Percentiles rank a stretch among this genome's conserved stretches.
These are phyloP conservation scores for Caenorhabditis afra DNA, from an alignment of 2,888 invertebrate species.

Conservation along the genomic window DNA sequence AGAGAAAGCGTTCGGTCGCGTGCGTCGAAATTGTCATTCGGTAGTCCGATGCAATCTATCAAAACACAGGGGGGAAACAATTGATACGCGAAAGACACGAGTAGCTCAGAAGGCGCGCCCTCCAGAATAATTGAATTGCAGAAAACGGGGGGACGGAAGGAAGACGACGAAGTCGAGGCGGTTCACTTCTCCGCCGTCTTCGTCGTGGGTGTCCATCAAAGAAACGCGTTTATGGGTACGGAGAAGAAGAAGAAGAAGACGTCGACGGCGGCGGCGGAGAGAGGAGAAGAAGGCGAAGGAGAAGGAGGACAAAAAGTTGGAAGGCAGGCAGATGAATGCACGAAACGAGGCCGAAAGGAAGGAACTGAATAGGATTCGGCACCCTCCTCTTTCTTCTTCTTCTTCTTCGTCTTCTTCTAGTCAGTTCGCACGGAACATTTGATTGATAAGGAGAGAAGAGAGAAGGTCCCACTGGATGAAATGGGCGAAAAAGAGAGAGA, in stretches of 20 bases:
- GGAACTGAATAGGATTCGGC: constrained; percentile 52
- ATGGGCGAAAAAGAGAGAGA: not conserved
- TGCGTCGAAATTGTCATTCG: not conserved
- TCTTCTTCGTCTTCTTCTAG: too few species aligned
- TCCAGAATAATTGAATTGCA: constrained; percentile 16
- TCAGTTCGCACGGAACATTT: too few species aligned
- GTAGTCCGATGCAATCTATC: too few species aligned
- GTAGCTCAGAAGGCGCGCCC: not conserved
- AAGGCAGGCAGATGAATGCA: constrained; percentile 48
- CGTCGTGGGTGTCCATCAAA: constrained; percentile 9
- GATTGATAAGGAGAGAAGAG: constrained; percentile 31
- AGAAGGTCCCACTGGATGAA: constrained; percentile 5
- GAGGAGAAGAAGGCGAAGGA: constrained; percentile 5
- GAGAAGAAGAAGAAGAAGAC: constrained; percentile 9
- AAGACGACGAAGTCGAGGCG: not conserved
- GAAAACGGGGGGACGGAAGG: not conserved
- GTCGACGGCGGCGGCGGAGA: too few species aligned
- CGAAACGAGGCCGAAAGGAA: constrained; percentile 47
- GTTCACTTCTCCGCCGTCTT: not conserved
- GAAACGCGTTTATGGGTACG: constrained; percentile 42
- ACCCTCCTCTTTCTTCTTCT: not conserved
- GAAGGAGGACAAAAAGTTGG: constrained; percentile 42
- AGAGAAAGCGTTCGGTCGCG: not conserved
- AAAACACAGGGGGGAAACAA: not conserved
- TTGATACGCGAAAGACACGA: not conserved